A percentile compares a stretch with the other conserved stretches of the same genome.
Conservation (phyloP, 2,113 vertebrate genomes). For the Pampusana beccarii region DNA sequence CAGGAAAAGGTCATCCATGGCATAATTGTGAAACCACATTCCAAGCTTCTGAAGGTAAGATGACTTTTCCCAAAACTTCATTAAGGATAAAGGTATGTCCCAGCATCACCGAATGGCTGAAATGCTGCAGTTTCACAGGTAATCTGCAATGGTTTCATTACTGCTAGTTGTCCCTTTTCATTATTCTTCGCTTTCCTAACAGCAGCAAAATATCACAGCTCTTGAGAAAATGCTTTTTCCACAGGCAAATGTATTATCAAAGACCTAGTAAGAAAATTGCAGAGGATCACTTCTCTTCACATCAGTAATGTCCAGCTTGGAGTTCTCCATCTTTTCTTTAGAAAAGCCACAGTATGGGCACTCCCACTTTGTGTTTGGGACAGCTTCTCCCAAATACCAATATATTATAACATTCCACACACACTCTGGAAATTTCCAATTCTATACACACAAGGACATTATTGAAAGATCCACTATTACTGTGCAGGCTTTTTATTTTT, state of each 20-base stretch:
- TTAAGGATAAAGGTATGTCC: background rate
- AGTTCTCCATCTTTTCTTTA: background rate
- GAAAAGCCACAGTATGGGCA: background rate
- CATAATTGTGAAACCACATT: slow-evolving; percentile 54
- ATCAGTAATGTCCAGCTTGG: background rate
- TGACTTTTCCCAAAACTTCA: slow-evolving; percentile 49
- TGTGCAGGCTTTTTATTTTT: background rate
- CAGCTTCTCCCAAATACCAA: background rate
- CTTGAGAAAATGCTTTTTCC: background rate
- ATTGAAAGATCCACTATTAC: background rate
- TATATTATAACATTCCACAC: background rate
- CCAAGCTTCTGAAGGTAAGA: slow-evolving; percentile 37
- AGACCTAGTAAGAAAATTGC: slow-evolving; percentile 38
- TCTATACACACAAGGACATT: background rate
- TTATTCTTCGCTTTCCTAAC: background rate
- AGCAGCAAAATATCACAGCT: background rate
- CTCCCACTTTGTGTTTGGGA: background rate
- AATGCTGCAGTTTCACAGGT: background rate
- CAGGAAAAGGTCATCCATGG: slow-evolving; percentile 33
- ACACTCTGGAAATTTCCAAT: background rate
- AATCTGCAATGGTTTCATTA: background rate
- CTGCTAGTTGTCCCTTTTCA: background rate
- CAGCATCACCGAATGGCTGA: background rate
- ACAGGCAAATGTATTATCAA: slow-evolving; percentile 15
- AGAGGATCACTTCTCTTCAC: background rate